Evolutionary conservation across 2,113 vertebrate genomes (phyloP).

Genomic region (Coryphaenoides rupestris): DNA sequence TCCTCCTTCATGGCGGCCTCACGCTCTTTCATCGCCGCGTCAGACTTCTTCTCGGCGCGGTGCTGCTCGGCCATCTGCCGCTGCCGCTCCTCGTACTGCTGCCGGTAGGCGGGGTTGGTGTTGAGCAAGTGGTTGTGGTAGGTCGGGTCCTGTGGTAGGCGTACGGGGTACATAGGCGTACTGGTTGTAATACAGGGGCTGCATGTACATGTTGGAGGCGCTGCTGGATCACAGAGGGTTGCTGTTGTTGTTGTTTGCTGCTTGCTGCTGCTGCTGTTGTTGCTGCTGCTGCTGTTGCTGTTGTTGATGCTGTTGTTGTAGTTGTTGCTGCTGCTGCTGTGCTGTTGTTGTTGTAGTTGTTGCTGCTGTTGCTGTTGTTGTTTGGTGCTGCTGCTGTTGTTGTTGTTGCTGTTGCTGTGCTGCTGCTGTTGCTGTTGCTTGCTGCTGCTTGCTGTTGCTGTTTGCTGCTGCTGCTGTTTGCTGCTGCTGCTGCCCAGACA

Average conservation of each 20-base stretch:
- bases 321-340: too few relatives aligned
- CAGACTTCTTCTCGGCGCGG: constrained; percentile 86
- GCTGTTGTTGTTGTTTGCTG: constrained; percentile 73
- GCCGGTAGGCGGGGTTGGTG: constrained; percentile 87
- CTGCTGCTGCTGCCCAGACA: constrained; percentile 70
- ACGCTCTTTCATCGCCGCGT: constrained; percentile 85
- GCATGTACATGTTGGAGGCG: constrained; percentile 98
- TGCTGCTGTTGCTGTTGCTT: too few relatives aligned
- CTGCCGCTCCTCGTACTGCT: constrained; percentile 93
- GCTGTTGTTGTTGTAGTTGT: too few relatives aligned
- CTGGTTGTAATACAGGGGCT: constrained; percentile 97
- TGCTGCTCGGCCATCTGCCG: constrained; percentile 87
- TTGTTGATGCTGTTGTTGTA: too few relatives aligned
- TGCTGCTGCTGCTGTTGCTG: constrained; percentile 71
- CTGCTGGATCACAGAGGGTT: constrained; percentile 95
- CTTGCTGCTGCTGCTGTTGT: constrained; percentile 28
- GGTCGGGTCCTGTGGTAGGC: constrained; percentile 90
- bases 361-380: too few relatives aligned
- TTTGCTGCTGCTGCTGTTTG: constrained; percentile 77
- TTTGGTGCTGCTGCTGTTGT: too few relatives aligned
- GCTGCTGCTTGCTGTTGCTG: constrained; percentile 82
- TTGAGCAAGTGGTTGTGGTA: constrained; percentile 94
- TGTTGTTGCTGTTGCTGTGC: too few relatives aligned
- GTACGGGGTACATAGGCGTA: constrained; percentile 93
- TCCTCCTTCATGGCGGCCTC: constrained; percentile 88